Evolutionary conservation across 2,113 vertebrate species (phyloP).

Genomic region (Dipodomys ordii): DNA sequence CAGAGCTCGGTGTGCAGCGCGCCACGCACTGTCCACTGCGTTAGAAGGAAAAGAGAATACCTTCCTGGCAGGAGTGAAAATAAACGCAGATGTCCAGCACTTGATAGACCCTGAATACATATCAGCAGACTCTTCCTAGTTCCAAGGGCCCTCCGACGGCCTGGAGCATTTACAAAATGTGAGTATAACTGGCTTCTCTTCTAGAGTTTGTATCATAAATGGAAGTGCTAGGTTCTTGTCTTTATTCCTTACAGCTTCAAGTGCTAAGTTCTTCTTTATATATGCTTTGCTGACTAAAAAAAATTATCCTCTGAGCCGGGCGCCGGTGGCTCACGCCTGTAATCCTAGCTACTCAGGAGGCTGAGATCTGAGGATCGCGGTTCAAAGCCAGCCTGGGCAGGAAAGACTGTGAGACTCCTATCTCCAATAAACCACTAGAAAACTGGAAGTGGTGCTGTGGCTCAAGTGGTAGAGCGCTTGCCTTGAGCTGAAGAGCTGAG

Average conservation of each 20-base stretch:
- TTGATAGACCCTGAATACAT: background rate
- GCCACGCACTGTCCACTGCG: background rate
- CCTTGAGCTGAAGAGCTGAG: too few relatives aligned
- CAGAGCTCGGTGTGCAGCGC: too few relatives aligned
- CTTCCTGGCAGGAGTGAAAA: background rate
- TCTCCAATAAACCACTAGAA: too few relatives aligned
- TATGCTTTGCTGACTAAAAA: background rate
- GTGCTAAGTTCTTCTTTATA: conserved; percentile 38
- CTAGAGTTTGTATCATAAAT: background rate
- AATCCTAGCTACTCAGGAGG: too few relatives aligned
- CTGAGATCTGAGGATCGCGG: too few relatives aligned
- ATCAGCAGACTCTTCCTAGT: background rate
- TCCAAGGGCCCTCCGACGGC: background rate
- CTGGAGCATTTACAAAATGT: background rate
- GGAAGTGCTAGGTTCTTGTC: background rate
- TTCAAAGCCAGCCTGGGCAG: too few relatives aligned
- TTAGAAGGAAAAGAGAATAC: background rate
- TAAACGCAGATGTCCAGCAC: background rate
- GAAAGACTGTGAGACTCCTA: too few relatives aligned
- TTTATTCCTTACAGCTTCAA: conserved; percentile 27
- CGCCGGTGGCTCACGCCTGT: too few relatives aligned
- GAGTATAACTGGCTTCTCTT: too few relatives aligned
- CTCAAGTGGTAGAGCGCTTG: too few relatives aligned
- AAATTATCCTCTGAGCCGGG: too few relatives aligned
- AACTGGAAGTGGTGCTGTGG: too few relatives aligned